Percentiles rank a stretch among this genome's conserved stretches.
Conservation (phyloP, 2,797 vertebrate species). For the Botia kubotai region DNA sequence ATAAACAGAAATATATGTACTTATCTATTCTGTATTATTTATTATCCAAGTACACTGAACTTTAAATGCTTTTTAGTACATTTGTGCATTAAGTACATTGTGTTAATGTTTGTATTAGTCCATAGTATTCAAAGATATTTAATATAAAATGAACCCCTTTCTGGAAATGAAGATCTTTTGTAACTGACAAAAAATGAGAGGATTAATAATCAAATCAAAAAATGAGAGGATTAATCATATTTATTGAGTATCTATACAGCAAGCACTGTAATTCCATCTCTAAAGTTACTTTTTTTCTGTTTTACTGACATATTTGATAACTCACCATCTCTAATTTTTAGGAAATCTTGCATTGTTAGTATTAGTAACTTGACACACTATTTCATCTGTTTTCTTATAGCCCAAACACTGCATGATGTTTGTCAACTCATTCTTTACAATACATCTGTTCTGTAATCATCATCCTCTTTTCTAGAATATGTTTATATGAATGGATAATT, state of each 20-base stretch:
- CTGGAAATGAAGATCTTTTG: no score
- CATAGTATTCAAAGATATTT: no score
- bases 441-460: conserved; percentile 42
- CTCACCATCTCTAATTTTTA: conserved; percentile 34
- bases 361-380: conserved; percentile 30
- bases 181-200: no score
- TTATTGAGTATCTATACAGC: background rate
- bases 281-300: conserved; percentile 10
- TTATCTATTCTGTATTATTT: background rate
- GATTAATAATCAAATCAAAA: no score
- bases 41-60: background rate
- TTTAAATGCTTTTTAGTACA: background rate
- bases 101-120: no score
- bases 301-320: conserved; percentile 31
- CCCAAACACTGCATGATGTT: conserved; percentile 22
- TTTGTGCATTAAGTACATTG: no score
- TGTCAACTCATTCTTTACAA: conserved; percentile 42
- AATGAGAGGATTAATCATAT: background rate
- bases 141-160: no score
- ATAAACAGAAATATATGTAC: background rate
- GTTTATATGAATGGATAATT: conserved; percentile 80
- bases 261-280: background rate
- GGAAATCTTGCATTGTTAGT: conserved; percentile 34
- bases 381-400: conserved; percentile 35
- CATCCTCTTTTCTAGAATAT: conserved; percentile 32